These are phyloP conservation scores for Oceanites oceanicus DNA, from an alignment of 2,113 vertebrate genomes.

Conservation along the genomic window DNA sequence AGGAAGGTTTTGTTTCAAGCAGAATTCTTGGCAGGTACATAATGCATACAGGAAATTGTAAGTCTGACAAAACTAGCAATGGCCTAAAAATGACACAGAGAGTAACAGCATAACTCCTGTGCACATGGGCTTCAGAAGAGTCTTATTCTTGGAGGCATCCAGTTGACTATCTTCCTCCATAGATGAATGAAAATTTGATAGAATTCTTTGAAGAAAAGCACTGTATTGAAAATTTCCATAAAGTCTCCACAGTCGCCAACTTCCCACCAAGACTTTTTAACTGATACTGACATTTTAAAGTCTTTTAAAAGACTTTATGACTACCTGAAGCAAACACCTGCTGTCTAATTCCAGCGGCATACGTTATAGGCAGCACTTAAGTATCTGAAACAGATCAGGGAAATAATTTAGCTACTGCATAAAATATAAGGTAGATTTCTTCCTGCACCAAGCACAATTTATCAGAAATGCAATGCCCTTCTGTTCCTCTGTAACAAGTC, in stretches of 20 bases:
- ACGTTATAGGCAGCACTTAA: background rate
- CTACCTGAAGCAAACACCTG: slow-evolving; percentile 22
- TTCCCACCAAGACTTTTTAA: slow-evolving; percentile 6
- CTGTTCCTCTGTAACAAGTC: background rate
- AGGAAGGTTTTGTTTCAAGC: background rate
- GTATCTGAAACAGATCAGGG: slow-evolving; percentile 3
- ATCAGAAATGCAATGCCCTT: background rate
- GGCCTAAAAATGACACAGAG: background rate
- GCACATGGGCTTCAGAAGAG: background rate
- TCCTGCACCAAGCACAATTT: background rate
- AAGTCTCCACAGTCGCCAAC: background rate
- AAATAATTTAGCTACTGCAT: background rate
- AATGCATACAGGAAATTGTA: background rate
- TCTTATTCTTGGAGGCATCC: background rate
- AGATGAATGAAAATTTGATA: background rate
- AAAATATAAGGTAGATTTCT: background rate
- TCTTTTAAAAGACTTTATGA: background rate
- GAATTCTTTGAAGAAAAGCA: background rate
- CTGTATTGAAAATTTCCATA: background rate
- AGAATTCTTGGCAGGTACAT: background rate
- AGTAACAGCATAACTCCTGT: background rate
- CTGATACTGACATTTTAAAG: background rate
- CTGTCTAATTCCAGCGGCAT: slow-evolving; percentile 14
- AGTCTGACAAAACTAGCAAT: background rate
- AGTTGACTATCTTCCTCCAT: background rate